Evolutionary conservation across 1,140 invertebrate species (phyloP).

Genomic region (Zaprionus tsacasi): DNA sequence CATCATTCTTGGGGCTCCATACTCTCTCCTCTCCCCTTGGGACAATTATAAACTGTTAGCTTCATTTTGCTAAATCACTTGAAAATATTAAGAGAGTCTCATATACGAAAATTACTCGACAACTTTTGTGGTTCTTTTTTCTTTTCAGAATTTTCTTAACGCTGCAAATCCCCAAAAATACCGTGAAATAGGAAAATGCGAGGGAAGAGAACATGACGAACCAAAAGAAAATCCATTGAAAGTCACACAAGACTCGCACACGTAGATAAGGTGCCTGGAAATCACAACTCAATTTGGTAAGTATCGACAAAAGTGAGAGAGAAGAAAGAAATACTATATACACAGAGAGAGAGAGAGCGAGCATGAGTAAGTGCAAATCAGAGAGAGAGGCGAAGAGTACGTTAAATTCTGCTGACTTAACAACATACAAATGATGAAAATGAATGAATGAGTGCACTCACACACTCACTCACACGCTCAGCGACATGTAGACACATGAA

Average conservation of each 20-base stretch:
- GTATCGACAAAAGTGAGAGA: constrained; percentile 12
- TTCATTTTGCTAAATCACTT: constrained; percentile 67
- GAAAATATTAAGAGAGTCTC: constrained; percentile 72
- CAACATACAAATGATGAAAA: constrained; percentile 81
- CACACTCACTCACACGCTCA: constrained; percentile 6
- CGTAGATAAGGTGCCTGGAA: constrained; percentile 53
- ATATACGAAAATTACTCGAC: constrained; percentile 43
- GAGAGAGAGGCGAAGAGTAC: constrained; percentile 54
- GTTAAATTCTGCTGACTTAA: constrained; percentile 80
- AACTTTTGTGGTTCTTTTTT: constrained; percentile 27
- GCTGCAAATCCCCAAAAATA: constrained; percentile 2
- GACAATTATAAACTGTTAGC: constrained; percentile 65
- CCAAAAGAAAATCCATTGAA: constrained; percentile 39
- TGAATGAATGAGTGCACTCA: constrained; percentile 69
- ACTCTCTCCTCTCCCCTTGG: background rate
- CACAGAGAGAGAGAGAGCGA: constrained; percentile 5
- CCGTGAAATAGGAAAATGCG: background rate
- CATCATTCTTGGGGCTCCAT: background rate
- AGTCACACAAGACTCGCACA: constrained; percentile 11
- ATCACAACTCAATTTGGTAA: constrained; percentile 61
- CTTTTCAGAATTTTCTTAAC: constrained; percentile 5
- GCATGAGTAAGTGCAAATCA: constrained; percentile 69
- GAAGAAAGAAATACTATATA: background rate
- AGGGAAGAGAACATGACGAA: constrained; percentile 27
- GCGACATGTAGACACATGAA: constrained; percentile 48